Base-by-base conservation (phyloP, 2,113 vertebrate species). In the Ploceus nigricollis region DNA sequence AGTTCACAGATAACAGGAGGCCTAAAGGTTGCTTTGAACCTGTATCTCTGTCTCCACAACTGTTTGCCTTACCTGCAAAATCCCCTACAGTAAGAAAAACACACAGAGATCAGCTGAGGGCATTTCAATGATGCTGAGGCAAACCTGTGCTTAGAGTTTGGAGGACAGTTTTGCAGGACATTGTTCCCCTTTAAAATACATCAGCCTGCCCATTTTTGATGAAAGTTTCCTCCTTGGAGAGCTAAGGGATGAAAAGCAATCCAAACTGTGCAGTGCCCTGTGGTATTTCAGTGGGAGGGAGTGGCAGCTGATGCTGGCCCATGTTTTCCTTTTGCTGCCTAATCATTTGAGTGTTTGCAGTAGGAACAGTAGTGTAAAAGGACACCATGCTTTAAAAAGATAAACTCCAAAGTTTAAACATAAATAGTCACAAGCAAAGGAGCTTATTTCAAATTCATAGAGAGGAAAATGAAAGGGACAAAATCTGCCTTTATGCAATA, bases 401-500 rank as follows among this genome's bases (percentile, higher is more conserved):
- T n/a, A 86, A 95, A 90, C 12, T 13, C 39, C 22, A 35, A 73
- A 65, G 27, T 88, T 85, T 89, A 60, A 89, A 73, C n/a, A 91
- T 84, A 94, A 86, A 92, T 90, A 90, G 42, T 86, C 89, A 95
- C 70, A 71, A 91, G 82, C 27, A 70, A 68, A 78, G 27, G 17
- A 63, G 28, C 45, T 83, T n/a, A 89, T 96, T 93, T 89, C 33
- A 86, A 81, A 95, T 93, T 90, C 61, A 53, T 9, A 56, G 58
- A 66, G 50, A 89, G 28, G 45, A 63, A 92, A 95, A 94, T 83
- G 82, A 94, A 96, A 90, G 56, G 6, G 53, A 27, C 7, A 85
- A 80, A 65, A 16, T 37, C n/a, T 87, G 45, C 70, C 27, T 95
- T 93, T 96, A 47, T 81, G 64, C n/a, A 87, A 42, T 63, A 65